Evolutionary conservation across 30 jellyfish, hydroid and myxozoan genomes (phyloP), one percentile per base, ranked within the genome.

Genomic region (Pelagia noctiluca): DNA sequence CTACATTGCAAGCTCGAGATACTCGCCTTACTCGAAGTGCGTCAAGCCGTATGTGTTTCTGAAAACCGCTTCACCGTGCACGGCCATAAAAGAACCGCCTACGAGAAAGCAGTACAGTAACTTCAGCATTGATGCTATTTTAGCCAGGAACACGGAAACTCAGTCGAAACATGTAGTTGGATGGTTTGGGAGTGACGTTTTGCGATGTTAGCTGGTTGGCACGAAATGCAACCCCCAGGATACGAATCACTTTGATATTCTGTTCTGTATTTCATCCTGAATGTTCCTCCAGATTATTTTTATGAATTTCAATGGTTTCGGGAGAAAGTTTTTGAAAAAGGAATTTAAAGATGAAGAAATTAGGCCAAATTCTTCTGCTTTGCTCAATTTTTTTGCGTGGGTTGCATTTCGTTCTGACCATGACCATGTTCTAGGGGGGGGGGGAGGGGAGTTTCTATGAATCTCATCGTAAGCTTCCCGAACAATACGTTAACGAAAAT

Each of bases 91-190:
- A 22, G 22, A 11, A 2, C 80, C 80, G 71, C 76, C 84, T 19
- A 80, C 53, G 50, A 80, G 23, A 28, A 66, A 52, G 21, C 68
- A 66, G 34, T 80, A 42, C 42, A 80, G 91, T 49, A 80, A 80
- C 53, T 80, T 80, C 42, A 80, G 84, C 29, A 67, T 80, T 23
- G 91, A 80, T 46, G 91, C 91, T 0, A 80, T 80, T 25, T 32
- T 80, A 25, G 83, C 76, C 7, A 80, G 67, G 16, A 84, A 80
- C 46, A 47, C 84, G 4, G 2, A 8, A 0, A 1, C n/a, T 19
- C 48, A 65, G 50, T 7, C 89, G 36, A 78, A 46, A 30, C 75
- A 64, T 52, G 72, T 80, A 1, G 28, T 65, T 3, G 49, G 67
- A 34, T 66, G 79, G 79, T 33, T 35, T 35, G 37, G 52, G 24